phyloP scores from a whole-genome alignment of 1,140 invertebrate species.

The Dendroctonus valens region DNA sequence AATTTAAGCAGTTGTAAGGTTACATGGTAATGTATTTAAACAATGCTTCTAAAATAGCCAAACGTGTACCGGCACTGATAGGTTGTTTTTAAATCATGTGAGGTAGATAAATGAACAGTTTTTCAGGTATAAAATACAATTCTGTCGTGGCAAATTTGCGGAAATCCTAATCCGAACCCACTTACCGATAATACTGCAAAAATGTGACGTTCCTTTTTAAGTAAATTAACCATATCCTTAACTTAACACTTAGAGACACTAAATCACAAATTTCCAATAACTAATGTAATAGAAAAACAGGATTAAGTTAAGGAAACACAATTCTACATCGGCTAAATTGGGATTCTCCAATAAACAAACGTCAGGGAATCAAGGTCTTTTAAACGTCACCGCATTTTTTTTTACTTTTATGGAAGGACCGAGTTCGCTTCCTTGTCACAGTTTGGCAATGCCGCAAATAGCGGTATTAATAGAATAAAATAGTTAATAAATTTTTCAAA shows the following conservation, averaged over 20 bases:
- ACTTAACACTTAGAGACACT: not conserved
- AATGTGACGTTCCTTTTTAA: constrained; percentile 2
- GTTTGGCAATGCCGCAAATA: not conserved
- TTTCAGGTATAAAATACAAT: not conserved
- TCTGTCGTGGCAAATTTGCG: constrained; percentile 24
- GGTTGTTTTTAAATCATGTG: no score
- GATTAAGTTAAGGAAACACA: not conserved
- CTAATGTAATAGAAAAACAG: not conserved
- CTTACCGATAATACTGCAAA: constrained; percentile 23
- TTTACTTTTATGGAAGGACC: not conserved
- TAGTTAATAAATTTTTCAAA: not conserved
- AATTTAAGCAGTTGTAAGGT: no score
- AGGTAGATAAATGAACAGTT: not conserved
- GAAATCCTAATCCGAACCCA: not conserved
- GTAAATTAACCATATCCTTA: constrained; percentile 17
- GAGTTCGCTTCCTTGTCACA: not conserved
- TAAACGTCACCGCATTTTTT: not conserved
- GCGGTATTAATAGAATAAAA: not conserved
- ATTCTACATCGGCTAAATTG: not conserved
- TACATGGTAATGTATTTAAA: no score
- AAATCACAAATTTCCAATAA: not conserved
- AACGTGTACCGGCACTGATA: no score
- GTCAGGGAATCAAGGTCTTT: not conserved
- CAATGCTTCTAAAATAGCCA: no score
- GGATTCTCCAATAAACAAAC: constrained; percentile 1